Percentiles rank a stretch among this genome's conserved stretches.
Conservation (phyloP, 2,888 invertebrate genomes). For the Gastracanthus pulcherrimus region DNA sequence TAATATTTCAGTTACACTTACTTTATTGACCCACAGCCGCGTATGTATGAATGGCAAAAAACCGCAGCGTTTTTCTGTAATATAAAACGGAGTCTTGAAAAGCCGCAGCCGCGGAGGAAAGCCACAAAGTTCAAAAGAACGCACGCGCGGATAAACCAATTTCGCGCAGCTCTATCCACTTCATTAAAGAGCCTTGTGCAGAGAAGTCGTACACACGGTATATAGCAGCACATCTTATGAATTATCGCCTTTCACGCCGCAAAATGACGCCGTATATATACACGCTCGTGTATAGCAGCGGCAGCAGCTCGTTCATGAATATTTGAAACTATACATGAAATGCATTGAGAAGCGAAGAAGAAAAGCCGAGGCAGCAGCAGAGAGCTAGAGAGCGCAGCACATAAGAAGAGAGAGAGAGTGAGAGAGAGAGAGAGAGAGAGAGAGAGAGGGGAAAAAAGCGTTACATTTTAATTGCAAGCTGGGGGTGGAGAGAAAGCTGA, state of each 20-base stretch:
- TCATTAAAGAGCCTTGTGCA: constrained; percentile 22
- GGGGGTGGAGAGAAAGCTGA: neutral
- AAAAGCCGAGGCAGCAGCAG: no score
- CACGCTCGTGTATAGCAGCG: no score
- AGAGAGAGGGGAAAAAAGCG: neutral
- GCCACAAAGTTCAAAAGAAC: constrained; percentile 11
- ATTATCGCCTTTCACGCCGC: constrained; percentile 42
- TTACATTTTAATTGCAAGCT: constrained; percentile 54
- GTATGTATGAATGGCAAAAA: neutral
- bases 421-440: neutral
- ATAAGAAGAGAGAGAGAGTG: no score
- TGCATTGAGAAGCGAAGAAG: no score
- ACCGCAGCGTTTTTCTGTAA: neutral
- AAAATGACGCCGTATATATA: constrained; percentile 3
- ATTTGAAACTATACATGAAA: constrained; percentile 37
- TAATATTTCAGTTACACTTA: neutral
- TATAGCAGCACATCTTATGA: constrained; percentile 22
- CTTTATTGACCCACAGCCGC: constrained; percentile 10
- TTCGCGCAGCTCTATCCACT: neutral
- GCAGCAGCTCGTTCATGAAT: constrained; percentile 48
- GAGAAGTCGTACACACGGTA: no score
- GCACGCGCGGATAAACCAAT: constrained; percentile 16
- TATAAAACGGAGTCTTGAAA: neutral
- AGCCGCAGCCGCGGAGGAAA: no score
- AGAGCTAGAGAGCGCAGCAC: no score